Evolutionary conservation across 2,888 invertebrate genomes (phyloP).

Genomic region (Epinotia bilunana): DNA sequence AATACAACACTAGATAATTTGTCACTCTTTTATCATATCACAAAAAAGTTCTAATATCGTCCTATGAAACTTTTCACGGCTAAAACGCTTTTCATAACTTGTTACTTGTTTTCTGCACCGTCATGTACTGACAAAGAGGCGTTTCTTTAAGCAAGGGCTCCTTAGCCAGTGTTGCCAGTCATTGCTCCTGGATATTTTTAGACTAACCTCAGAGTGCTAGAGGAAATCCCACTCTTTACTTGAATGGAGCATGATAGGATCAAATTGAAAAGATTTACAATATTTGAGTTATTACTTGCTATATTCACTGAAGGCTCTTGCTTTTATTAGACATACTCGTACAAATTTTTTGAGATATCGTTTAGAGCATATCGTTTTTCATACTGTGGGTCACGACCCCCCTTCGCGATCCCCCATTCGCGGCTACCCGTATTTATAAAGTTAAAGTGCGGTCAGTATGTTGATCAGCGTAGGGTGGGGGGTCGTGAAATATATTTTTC

Average conservation of each 20-base stretch:
- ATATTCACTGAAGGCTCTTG: no score
- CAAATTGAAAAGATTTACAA: not conserved
- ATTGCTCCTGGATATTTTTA: conserved; percentile 35
- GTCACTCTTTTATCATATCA: conserved; percentile 23
- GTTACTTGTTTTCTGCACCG: conserved; percentile 27
- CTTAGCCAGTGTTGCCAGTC: conserved; percentile 26
- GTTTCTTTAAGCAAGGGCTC: conserved; percentile 26
- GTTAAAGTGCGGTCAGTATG: no score
- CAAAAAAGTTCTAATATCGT: conserved; percentile 14
- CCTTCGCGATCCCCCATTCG: no score
- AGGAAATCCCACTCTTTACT: conserved; percentile 36
- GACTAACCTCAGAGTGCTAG: conserved; percentile 27
- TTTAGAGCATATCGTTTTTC: no score
- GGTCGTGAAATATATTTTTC: no score
- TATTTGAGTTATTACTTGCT: not conserved
- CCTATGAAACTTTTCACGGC: conserved; percentile 21
- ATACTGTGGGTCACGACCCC: no score
- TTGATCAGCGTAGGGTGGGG: no score
- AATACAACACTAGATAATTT: conserved; percentile 16
- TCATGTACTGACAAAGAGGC: conserved; percentile 32
- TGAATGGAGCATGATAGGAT: conserved; percentile 21
- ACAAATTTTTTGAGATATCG: no score
- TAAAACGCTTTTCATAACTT: conserved; percentile 34
- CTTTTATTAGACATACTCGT: no score
- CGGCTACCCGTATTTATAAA: no score